Evolutionary conservation across 1,140 invertebrate genomes (phyloP), one percentile per base, ranked within the genome.

Genomic region (Chymomyza costata): DNA sequence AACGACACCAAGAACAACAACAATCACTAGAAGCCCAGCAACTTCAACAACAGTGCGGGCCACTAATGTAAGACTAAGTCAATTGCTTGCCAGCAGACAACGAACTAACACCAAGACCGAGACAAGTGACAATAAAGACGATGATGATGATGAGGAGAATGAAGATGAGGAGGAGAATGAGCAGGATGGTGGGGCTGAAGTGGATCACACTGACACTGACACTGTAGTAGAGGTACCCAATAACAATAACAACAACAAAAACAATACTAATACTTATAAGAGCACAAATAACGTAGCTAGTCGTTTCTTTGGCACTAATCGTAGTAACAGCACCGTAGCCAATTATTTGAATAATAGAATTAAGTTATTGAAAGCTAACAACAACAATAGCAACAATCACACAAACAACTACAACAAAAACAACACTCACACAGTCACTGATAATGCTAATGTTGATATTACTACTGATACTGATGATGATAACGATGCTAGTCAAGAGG

Each of bases 241-340:
- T n/a, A 53, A 41, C 35, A 50, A 28, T 10, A 53, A 45, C 14
- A 30, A 17, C 18, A 49, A 18, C 43, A 71, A 48, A 25, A 52
- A 49, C 28, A 44, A 52, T 21, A 31, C 19, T 57, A 59, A 54
- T 21, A 31, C 19, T 57, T 54, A 54, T 34, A 18, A 53, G 14
- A 56, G 18, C 41, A 63, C 34, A 55, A 51, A 47, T 28, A 64
- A 56, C 35, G 44, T 71, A 70, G 40, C 44, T 67, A 67, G 56
- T 65, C 59, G 47, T 52, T 43, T 18, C 40, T 47, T 39, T 47
- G 46, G 21, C 18, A 35, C 66, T 67, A 48, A 65, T 44, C 70
- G 62, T 83, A 74, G 59, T 65, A 82, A 83, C 50, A 82, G 76
- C 76, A 84, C 81, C 61, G 67, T 83, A 82, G 70, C 74, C 56